Percentiles rank a stretch among this genome's conserved stretches.
phyloP scores from a whole-genome alignment of 2,113 vertebrate genomes.

The Echinops telfairi region DNA sequence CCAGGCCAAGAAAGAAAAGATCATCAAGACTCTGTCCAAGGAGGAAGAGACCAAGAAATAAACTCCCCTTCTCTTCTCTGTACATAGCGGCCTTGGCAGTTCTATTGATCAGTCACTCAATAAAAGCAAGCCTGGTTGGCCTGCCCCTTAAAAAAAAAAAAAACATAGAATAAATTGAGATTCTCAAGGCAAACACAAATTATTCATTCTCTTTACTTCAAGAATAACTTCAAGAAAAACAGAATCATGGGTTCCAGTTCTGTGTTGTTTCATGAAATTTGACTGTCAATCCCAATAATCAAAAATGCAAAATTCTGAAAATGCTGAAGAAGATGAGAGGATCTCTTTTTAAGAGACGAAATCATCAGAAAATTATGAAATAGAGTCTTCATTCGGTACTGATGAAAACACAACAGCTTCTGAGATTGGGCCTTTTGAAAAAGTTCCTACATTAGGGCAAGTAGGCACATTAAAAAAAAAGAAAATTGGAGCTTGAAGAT shows the following conservation, averaged over 20 bases:
- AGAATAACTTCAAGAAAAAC: background rate
- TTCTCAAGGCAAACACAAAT: background rate
- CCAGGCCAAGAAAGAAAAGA: no score
- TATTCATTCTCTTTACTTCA: background rate
- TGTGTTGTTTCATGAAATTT: slow-evolving; percentile 75
- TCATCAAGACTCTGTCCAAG: no score
- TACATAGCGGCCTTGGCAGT: no score
- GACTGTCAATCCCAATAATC: slow-evolving; percentile 58
- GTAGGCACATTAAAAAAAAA: slow-evolving; percentile 43
- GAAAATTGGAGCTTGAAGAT: slow-evolving; percentile 75
- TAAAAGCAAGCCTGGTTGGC: no score
- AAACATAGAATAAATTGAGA: background rate
- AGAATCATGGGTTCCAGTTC: background rate
- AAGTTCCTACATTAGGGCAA: slow-evolving; percentile 51
- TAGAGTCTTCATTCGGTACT: slow-evolving; percentile 1
- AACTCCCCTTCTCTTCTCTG: no score
- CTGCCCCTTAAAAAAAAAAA: no score
- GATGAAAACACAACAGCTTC: slow-evolving; percentile 68
- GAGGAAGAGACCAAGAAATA: no score
- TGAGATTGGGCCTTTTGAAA: slow-evolving; percentile 65
- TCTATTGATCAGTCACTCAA: no score
- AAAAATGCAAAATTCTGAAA: slow-evolving; percentile 84
- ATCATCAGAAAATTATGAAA: slow-evolving; percentile 48
- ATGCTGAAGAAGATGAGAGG: slow-evolving; percentile 78
- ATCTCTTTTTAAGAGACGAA: slow-evolving; percentile 76